Base-by-base conservation (phyloP, 2,888 invertebrate species). In the Nomada hirtipes region DNA sequence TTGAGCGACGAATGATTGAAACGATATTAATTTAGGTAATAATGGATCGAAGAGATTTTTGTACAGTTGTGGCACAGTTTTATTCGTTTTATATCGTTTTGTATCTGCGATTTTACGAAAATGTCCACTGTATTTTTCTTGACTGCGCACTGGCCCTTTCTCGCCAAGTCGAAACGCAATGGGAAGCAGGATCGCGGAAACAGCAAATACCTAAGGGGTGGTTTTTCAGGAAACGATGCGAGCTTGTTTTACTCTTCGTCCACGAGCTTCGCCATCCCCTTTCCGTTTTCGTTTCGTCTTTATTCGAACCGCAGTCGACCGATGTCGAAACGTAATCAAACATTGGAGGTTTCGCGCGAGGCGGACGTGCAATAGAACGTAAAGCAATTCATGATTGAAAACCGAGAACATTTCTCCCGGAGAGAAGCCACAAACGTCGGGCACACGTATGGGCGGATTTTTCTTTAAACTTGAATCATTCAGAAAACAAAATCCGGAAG, bases 251-350 rank as follows among this genome's bases (percentile, higher is more conserved):
- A 59, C 60, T 61, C 13, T 26, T 44, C 13, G 36, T 36, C 44
- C 4, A 9, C 44, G 20, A 44, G 44, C 44, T 15, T 15, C 7
- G 9, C 61, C 61, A 4, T 20, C 61, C 4, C 15, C 20, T 11
- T 11, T 15, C 44, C 44, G 61, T 44, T 63, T 63, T 23, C 61
- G 20, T 44, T 44, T 63, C 44, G 26, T 20, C 61, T 36, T 63
- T 44, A 63, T 61, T 77, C 78, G 68, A 23, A 42, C 44, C 77
- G 69, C 26, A 81, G 68, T 68, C 73, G 69, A 73, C 78, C 64
- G 59, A 47, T 53, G 60, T 73, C 44, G 68, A 69, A 78, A 78
- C 64, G 81, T 81, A 81, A 81, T 81, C 78, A 81, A 81, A 81
- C 73, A 69, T 68, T 65, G 57, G 64, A 29, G 76, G 70, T 57